Percentiles rank a stretch among this genome's conserved stretches.
Evolutionary conservation across 2,888 invertebrate genomes (phyloP).

Genomic region (Diaperis boleti): DNA sequence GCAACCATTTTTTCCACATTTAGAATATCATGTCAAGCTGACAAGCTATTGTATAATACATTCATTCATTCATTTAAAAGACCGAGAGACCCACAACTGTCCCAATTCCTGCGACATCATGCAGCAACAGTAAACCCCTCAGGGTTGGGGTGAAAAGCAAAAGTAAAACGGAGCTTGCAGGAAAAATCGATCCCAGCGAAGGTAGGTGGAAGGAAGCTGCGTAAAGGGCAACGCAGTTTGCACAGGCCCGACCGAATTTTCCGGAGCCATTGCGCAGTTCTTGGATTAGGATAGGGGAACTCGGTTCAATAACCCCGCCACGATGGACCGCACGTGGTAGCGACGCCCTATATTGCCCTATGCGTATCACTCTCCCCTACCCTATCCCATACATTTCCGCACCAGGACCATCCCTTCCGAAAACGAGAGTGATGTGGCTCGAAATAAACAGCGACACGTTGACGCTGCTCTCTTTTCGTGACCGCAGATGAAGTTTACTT

Average conservation of each 20-base stretch:
- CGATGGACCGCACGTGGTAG: constrained; percentile 39
- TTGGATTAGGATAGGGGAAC: constrained; percentile 22
- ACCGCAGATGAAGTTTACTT: constrained; percentile 17
- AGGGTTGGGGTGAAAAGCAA: neutral
- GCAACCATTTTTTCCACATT: no score
- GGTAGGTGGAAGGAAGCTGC: constrained; percentile 26
- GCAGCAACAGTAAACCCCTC: neutral
- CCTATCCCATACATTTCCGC: constrained; percentile 40
- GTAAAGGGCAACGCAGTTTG: constrained; percentile 16
- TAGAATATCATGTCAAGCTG: no score
- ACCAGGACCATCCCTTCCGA: constrained; percentile 43
- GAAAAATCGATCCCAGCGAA: no score
- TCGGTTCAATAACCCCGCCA: constrained; percentile 38
- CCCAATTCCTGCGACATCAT: neutral
- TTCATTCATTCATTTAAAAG: no score
- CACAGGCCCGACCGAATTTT: constrained; percentile 37
- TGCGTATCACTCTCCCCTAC: constrained; percentile 43
- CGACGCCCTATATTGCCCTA: constrained; percentile 52
- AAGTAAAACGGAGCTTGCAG: constrained; percentile 7
- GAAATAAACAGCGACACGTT: constrained; percentile 30
- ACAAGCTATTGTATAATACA: no score
- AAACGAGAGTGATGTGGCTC: constrained; percentile 44
- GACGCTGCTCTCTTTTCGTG: neutral
- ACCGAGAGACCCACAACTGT: neutral
- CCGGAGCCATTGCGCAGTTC: constrained; percentile 41